Base-by-base conservation (phyloP, 2,888 invertebrate species). In the Notodonta ziczac region DNA sequence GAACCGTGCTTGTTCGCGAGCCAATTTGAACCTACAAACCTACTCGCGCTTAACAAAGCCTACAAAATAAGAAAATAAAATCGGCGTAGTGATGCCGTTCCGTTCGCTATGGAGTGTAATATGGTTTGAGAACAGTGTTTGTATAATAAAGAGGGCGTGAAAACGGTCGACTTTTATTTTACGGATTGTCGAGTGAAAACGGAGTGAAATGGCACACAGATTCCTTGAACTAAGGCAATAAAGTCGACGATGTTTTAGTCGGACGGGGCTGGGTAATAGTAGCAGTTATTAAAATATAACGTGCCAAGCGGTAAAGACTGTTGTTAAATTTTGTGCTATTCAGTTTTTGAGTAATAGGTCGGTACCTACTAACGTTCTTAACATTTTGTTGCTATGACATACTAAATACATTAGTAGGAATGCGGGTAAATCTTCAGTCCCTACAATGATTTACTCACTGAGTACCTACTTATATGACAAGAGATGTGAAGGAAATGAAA, bases 1-100 rank as follows among this genome's bases (percentile, higher is more conserved):
- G 77, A 78, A 84, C 77, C 79, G 73, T 70, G 73, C 74, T 76
- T 78, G 81, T 88, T 88, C 84, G 78, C 77, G 77, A 87, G 80
- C 78, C 85, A 88, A 89, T 91, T 89, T 86, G 82, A 88, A 83
- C 76, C 75, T 73, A 71, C 78, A 78, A 74, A 52, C 52, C 32
- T 82, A 77, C 75, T 76, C 71, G 68, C 73, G 72, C 72, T 73
- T 79, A 81, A 83, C 82, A 86, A 88, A 87, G 79, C 78, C 76
- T 74, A 76, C 80, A 83, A 84, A 87, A 88, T 85, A 87, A 84
- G 82, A 84, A 87, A 86, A 88, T 87, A 87, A 88, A 87, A 85
- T 82, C 70, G 70, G 62, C 72, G 73, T 81, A 77, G 70, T 69
- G 66, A 73, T 58, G 73, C 46, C 60, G 73, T 74, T 68, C 71